phyloP scores from a whole-genome alignment of 2,797 vertebrate genomes.

The Diplodus sargus region DNA sequence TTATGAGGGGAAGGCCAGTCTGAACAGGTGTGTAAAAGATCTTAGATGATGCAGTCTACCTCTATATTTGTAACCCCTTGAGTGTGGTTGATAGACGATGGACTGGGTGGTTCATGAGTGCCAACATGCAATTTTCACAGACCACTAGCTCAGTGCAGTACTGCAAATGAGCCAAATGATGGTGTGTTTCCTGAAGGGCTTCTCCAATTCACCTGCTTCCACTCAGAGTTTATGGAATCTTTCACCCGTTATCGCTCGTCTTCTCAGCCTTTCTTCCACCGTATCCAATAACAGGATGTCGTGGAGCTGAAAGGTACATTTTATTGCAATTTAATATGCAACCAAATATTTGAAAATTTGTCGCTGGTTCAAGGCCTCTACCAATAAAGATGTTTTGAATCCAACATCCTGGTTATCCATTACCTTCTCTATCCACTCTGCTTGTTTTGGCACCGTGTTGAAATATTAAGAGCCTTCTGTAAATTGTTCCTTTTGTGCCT shows the following conservation, averaged over 20 bases:
- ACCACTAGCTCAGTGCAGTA: background rate
- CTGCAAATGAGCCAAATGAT: background rate
- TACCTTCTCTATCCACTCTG: constrained; percentile 10
- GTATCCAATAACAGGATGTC: constrained; percentile 11
- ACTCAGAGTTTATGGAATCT: constrained; percentile 26
- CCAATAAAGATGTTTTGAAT: background rate
- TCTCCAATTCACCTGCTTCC: background rate
- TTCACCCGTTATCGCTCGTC: constrained; percentile 7
- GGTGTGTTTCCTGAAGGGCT: constrained; percentile 2
- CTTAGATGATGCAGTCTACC: background rate
- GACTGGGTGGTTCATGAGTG: background rate
- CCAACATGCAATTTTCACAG: background rate
- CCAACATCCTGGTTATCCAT: constrained; percentile 39
- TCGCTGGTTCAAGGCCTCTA: background rate
- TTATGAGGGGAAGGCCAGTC: too few species aligned
- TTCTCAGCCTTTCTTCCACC: background rate
- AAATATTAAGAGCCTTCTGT: background rate
- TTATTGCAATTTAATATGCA: constrained; percentile 11
- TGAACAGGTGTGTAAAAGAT: too few species aligned
- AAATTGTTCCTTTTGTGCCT: constrained; percentile 14
- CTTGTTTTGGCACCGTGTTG: constrained; percentile 35
- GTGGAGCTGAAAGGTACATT: constrained; percentile 3
- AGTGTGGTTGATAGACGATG: background rate
- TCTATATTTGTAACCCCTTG: background rate
- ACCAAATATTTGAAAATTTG: constrained; percentile 22